Conservation (phyloP, 2,797 vertebrate genomes). For the Clamator glandarius region DNA sequence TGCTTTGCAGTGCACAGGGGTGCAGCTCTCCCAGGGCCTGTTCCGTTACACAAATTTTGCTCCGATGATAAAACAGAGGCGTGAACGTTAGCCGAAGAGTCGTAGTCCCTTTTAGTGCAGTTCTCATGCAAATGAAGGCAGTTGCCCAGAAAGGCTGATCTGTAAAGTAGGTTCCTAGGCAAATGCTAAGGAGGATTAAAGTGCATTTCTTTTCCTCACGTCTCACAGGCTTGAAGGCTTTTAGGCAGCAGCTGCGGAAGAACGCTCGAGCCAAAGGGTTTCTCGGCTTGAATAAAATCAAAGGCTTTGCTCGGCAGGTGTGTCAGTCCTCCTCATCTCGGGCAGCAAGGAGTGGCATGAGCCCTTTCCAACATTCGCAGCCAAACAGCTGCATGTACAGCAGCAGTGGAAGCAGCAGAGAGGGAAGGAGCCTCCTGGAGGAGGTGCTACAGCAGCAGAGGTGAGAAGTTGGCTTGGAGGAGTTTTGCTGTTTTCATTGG, state of each 20-base stretch:
- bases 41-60: not conserved
- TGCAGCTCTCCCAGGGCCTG: not conserved
- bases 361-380: conserved; percentile 72
- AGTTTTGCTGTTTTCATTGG: not conserved
- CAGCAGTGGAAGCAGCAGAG: conserved; percentile 64
- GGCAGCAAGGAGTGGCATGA: conserved; percentile 82
- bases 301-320: conserved; percentile 90
- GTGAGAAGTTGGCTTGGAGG: conserved; percentile 68
- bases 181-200: conserved; percentile 27
- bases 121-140: not conserved
- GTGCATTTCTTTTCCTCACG: conserved; percentile 19
- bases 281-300: conserved; percentile 95
- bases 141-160: conserved; percentile 5
- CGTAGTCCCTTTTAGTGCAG: accelerated
- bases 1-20: not conserved
- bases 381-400: conserved; percentile 74
- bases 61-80: not conserved
- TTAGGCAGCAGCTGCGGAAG: conserved; percentile 95
- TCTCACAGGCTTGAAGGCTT: conserved; percentile 92
- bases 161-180: not conserved
- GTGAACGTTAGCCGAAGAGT: not conserved
- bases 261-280: conserved; percentile 91
- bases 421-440: conserved; percentile 87
- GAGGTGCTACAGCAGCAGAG: conserved; percentile 94
- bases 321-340: conserved; percentile 85